phyloP scores from a whole-genome alignment of 2,797 vertebrate species.

The Falco concolor region DNA sequence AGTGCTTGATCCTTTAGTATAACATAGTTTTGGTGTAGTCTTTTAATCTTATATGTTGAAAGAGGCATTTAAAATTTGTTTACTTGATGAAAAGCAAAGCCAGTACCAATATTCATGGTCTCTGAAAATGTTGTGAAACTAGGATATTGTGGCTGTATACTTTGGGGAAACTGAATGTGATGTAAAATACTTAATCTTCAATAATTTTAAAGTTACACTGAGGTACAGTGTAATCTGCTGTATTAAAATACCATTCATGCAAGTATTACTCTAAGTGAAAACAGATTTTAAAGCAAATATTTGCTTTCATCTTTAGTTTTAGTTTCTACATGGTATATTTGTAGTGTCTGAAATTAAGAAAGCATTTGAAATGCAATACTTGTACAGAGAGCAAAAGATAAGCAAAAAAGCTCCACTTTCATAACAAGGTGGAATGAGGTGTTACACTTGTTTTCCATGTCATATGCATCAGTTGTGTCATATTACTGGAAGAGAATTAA shows the following conservation, averaged over 20 bases:
- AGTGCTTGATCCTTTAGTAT: background rate
- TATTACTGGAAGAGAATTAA: background rate
- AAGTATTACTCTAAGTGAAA: background rate
- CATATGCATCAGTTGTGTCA: background rate
- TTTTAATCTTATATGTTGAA: background rate
- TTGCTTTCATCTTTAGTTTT: background rate
- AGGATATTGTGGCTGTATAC: background rate
- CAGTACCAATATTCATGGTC: background rate
- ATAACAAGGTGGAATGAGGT: background rate
- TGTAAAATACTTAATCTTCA: background rate
- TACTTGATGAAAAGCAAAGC: background rate
- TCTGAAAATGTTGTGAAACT: background rate
- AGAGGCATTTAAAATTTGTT: background rate
- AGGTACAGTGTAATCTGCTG: background rate
- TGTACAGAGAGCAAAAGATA: background rate
- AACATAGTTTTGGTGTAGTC: background rate
- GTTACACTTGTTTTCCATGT: background rate
- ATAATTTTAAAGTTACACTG: background rate
- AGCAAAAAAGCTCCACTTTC: background rate
- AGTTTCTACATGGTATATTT: background rate
- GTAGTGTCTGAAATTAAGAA: background rate
- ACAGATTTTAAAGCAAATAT: background rate
- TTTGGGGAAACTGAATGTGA: background rate
- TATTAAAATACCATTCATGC: background rate
- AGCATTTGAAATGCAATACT: background rate